These are phyloP conservation scores for Diachasmimorpha longicaudata DNA, from an alignment of 1,140 invertebrate genomes.

Conservation along the genomic window DNA sequence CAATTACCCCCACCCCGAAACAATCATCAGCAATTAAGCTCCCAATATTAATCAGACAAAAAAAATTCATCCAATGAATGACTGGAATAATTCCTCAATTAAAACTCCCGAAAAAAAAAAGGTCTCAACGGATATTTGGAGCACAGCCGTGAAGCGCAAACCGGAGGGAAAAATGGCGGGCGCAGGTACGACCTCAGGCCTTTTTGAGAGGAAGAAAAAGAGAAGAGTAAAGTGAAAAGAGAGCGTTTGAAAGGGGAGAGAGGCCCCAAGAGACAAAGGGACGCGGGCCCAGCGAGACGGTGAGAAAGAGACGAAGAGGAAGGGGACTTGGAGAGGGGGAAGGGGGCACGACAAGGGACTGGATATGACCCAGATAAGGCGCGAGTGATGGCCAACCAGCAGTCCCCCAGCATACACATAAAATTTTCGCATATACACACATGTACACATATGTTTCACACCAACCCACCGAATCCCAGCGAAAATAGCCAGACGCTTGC, in stretches of 20 bases:
- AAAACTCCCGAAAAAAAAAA: no score
- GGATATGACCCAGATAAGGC: constrained; percentile 41
- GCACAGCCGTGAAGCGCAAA: background rate
- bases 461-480: background rate
- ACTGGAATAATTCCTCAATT: no score
- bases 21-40: no score
- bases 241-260: background rate
- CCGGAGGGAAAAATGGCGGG: constrained; percentile 27
- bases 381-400: background rate
- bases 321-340: no score
- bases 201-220: constrained; percentile 24
- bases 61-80: no score
- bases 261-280: constrained; percentile 39
- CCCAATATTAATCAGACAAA: no score
- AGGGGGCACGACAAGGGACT: constrained; percentile 10
- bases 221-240: background rate
- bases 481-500: background rate
- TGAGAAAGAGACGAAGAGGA: constrained; percentile 12
- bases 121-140: background rate
- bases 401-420: background rate
- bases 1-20: no score
- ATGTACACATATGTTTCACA: background rate
- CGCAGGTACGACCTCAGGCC: constrained; percentile 35
- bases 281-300: constrained; percentile 28
- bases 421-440: no score